Percentiles rank a stretch among this genome's conserved stretches.
Evolutionary conservation across 2,113 vertebrate genomes (phyloP).

Genomic region (Pterophyllum scalare): DNA sequence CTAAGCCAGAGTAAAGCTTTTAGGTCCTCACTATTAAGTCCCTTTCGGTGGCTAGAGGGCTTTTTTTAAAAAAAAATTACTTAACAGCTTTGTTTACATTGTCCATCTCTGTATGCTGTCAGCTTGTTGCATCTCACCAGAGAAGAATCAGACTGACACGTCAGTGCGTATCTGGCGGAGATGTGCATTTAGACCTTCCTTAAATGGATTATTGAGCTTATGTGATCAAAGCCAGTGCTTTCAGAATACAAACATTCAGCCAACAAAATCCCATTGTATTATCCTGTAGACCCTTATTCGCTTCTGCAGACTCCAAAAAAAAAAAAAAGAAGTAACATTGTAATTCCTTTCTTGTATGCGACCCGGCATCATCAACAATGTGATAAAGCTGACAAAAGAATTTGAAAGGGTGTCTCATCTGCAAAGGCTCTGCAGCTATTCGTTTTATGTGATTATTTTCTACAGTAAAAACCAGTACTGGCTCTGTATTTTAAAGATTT

Average conservation of each 20-base stretch:
- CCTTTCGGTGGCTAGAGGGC: conserved; percentile 39
- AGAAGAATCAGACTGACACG: background rate
- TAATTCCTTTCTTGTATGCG: background rate
- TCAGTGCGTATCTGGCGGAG: background rate
- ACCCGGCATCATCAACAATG: background rate
- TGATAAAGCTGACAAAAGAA: background rate
- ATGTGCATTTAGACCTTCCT: background rate
- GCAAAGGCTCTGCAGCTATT: background rate
- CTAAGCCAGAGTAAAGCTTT: conserved; percentile 49
- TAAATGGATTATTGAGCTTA: background rate
- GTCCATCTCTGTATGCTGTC: background rate
- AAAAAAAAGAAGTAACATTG: too few relatives aligned
- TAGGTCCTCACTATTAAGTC: conserved; percentile 54
- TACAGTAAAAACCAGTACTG: background rate
- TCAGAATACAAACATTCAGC: background rate
- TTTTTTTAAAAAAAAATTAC: too few relatives aligned
- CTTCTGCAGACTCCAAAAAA: background rate
- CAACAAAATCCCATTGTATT: background rate
- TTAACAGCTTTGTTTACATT: conserved; percentile 23
- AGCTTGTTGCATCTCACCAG: background rate
- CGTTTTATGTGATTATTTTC: background rate
- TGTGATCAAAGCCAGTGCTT: background rate
- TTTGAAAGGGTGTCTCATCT: background rate
- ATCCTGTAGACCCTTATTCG: background rate
- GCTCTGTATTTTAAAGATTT: background rate